A percentile compares a stretch with the other conserved stretches of the same genome.
Conservation (phyloP, 1,140 invertebrate genomes). For the Parasteatoda tepidariorum region DNA sequence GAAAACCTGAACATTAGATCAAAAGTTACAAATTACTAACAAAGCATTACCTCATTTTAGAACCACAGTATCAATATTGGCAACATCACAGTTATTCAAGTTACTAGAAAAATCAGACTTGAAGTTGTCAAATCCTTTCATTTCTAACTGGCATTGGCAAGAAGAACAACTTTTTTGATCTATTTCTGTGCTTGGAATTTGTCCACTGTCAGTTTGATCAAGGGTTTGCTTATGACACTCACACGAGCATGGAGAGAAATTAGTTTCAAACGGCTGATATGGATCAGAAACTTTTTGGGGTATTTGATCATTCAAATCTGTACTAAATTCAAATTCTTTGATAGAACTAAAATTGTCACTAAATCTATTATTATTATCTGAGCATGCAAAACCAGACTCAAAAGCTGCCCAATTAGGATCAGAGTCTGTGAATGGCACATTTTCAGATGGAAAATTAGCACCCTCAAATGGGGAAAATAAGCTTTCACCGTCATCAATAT, state of each 20-base stretch:
- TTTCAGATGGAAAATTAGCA: conserved; percentile 15
- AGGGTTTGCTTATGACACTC: conserved; percentile 48
- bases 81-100: neutral
- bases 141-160: neutral
- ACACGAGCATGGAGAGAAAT: conserved; percentile 48
- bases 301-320: neutral
- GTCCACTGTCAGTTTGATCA: neutral
- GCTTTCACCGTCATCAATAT: conserved; percentile 14
- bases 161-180: neutral
- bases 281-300: neutral
- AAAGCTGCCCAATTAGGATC: conserved; percentile 59
- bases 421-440: conserved; percentile 24
- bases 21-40: neutral
- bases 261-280: conserved; percentile 23
- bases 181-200: neutral
- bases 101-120: neutral
- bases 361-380: conserved; percentile 3
- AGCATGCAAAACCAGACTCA: conserved; percentile 48
- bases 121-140: neutral
- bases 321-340: neutral
- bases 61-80: neutral
- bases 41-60: neutral
- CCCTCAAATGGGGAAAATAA: conserved; percentile 26
- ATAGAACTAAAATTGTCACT: conserved; percentile 23
- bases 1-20: too few relatives aligned